Base-by-base conservation (phyloP, 2,113 vertebrate species). In the Phocoena phocoena region DNA sequence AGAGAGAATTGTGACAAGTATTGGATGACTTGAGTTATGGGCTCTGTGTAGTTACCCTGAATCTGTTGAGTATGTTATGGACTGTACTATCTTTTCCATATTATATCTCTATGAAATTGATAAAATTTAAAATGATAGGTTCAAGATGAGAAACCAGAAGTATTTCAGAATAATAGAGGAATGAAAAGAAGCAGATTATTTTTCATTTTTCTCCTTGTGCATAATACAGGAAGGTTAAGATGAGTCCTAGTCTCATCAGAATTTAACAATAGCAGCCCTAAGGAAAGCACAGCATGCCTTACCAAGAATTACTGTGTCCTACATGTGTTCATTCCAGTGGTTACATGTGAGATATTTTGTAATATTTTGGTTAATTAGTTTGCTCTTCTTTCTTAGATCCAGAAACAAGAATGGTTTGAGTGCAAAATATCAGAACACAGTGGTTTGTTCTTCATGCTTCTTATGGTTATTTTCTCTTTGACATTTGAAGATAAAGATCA, bases 311-410 rank as follows among this genome's bases (percentile, higher is more conserved):
- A 1, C 11, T 31, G 2, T 62, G 23, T 33, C 14, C 11, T 65
- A 23, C 31, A 3, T 77, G 13, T 36, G 2, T 47, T 2, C 3
- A 14, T 65, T 55, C 0, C 5, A 63, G 12, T 53, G 18, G 1
- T 68, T 33, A 12, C 11, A 50, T 90, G 2, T 38, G 15, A 90
- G 0, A 67, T 55, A 21, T 58, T 68, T 21, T 5, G 8, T 33
- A 55, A 82, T 82, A n/a, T 55, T 91, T 80, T 95, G 58, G 1
- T 18, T 81, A 14, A 23, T 71, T 83, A 10, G 9, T 7, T 83
- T 89, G 15, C 36, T 96, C 1, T 62, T 62, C 26, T 86, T 91
- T 70, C 53, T 95, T 82, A 84, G 31, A 13, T 80, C 76, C 65
- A 53, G n/a, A 87, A 68, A 36, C 8, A 88, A 93, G 11, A 53